These are phyloP conservation scores for Astyanax mexicanus DNA, from an alignment of 2,797 vertebrate genomes.

Conservation along the genomic window DNA sequence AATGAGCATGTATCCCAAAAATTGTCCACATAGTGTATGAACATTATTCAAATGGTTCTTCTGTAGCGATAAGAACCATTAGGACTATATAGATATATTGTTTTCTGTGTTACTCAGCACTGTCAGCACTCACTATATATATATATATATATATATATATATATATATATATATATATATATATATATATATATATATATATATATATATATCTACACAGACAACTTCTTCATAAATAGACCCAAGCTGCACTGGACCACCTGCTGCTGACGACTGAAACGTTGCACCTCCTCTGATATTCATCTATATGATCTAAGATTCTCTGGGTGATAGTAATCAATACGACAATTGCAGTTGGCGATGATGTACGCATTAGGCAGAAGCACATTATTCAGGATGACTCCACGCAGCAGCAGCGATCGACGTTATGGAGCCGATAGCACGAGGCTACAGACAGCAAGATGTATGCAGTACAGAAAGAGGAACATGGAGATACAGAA, in stretches of 20 bases:
- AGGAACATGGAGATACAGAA: slow-evolving; percentile 38
- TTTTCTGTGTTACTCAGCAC: too few species aligned
- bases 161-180: too few species aligned
- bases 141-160: too few species aligned
- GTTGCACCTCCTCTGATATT: slow-evolving; percentile 37
- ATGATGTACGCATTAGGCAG: slow-evolving; percentile 43
- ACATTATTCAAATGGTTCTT: too few species aligned
- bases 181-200: too few species aligned
- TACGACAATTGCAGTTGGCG: slow-evolving; percentile 57
- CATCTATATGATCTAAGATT: slow-evolving; percentile 57
- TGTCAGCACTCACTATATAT: too few species aligned
- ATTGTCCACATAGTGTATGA: too few species aligned
- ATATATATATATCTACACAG: neutral
- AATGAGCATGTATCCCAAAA: too few species aligned
- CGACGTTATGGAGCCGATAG: slow-evolving; percentile 68
- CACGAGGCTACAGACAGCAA: slow-evolving; percentile 68
- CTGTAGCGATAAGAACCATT: too few species aligned
- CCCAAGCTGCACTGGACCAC: slow-evolving; percentile 43
- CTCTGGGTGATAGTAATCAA: slow-evolving; percentile 54
- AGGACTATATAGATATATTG: too few species aligned
- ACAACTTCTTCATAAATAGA: slow-evolving; percentile 26
- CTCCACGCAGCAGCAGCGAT: slow-evolving; percentile 65
- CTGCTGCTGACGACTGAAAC: slow-evolving; percentile 23
- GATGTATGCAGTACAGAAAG: slow-evolving; percentile 69
- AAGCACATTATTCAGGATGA: slow-evolving; percentile 71